Evolutionary conservation across 2,888 invertebrate genomes (phyloP), one percentile per base, ranked within the genome.

Genomic region (Hypsopygia costalis): DNA sequence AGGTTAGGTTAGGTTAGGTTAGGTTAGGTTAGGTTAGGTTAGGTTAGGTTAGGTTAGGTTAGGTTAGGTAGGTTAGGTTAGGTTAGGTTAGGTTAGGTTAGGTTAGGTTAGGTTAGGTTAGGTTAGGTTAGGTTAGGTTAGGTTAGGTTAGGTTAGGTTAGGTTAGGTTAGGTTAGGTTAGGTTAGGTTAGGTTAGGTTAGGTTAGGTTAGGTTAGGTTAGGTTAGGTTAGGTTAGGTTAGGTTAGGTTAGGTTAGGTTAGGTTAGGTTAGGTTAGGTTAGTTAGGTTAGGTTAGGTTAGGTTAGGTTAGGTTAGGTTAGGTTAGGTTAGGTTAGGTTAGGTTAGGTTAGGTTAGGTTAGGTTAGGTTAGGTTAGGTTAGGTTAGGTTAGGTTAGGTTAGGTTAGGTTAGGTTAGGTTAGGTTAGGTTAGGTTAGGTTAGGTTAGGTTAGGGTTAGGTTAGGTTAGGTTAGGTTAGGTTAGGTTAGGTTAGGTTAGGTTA

Each of bases 401-500:
- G 40, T 37, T 21, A 30, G 27, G 41, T 36, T 41, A 36, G 41
- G 40, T 40, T 44, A 40, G 40, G 40, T 44, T 45, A 45, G 41
- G 45, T 41, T 45, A 45, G 41, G 41, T 42, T 45, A 44, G 44
- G 44, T 44, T 44, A 38, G 41, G 44, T 44, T 44, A 44, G 41
- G 41, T 45, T 45, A 41, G 45, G 45, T 45, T 45, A 45, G 41
- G n/a, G 41, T 41, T 37, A 31, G 16, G 37, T 27, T 38, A 42
- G 39, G 41, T 45, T 16, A 16, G 16, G 44, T 45, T 45, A 41
- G 45, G 41, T 45, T 45, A 45, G 41, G 45, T 45, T 45, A 42
- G 45, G 45, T 45, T 45, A 41, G 41, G 41, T 41, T 41, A 41
- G 35, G 41, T 45, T 45, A 41, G 39, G 45, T 41, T 42, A 42